Evolutionary conservation across 2,888 invertebrate genomes (phyloP).

Genomic region (Dorcus parallelipipedus): DNA sequence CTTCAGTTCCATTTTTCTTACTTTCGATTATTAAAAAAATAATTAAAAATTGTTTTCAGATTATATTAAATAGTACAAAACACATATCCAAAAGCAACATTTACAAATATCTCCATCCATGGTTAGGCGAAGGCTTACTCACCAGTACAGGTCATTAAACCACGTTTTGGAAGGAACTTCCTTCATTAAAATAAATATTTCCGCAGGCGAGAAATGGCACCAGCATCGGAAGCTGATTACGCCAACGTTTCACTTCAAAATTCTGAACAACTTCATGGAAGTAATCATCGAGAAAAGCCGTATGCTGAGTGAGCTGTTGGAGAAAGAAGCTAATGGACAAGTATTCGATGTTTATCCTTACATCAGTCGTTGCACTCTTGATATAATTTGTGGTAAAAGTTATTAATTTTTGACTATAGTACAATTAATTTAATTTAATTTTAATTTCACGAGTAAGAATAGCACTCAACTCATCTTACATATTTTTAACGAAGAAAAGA

Average conservation of each 20-base stretch:
- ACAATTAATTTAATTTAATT: too few species aligned
- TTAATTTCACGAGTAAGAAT: too few species aligned
- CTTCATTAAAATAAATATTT: background rate
- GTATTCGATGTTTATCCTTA: conserved; percentile 36
- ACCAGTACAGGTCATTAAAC: conserved; percentile 29
- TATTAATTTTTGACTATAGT: background rate
- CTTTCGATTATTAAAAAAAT: background rate
- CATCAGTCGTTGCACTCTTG: conserved; percentile 35
- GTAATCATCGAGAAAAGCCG: conserved; percentile 34
- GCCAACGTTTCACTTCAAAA: conserved; percentile 39
- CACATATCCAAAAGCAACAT: conserved; percentile 28
- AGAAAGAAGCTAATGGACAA: conserved; percentile 28
- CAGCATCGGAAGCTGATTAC: conserved; percentile 33
- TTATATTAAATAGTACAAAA: conserved; percentile 25
- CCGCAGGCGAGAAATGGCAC: conserved; percentile 31
- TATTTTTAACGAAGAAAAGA: background rate
- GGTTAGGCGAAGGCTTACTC: conserved; percentile 34
- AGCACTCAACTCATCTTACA: too few species aligned
- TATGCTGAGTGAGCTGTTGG: conserved; percentile 25
- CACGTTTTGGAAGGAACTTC: background rate
- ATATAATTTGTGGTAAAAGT: conserved; percentile 39
- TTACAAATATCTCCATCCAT: conserved; percentile 28
- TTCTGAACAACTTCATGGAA: conserved; percentile 35
- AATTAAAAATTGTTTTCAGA: conserved; percentile 21
- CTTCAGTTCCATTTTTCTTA: too few species aligned